Percentiles rank a stretch among this genome's conserved stretches.
Evolutionary conservation across 2,888 invertebrate species (phyloP).

Genomic region (Invenusta paracnida): DNA sequence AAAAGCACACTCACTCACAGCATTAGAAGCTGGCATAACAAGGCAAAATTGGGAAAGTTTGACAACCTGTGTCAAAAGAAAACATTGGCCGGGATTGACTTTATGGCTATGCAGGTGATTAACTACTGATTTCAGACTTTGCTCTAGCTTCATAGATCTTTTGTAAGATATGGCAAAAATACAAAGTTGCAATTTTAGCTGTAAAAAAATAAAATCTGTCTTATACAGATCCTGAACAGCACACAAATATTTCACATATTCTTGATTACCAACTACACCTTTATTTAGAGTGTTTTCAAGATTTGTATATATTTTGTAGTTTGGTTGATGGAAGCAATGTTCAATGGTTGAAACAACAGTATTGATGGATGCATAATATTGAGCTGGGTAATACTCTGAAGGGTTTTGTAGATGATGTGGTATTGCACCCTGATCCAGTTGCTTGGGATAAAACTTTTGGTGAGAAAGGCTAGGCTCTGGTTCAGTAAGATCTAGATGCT

Average conservation of each 20-base stretch:
- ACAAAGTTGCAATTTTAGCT: neutral
- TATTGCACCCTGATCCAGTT: too few species aligned
- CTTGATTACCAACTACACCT: neutral
- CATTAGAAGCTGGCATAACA: neutral
- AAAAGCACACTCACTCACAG: constrained; percentile 3
- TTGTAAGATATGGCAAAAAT: neutral
- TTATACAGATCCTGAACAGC: neutral
- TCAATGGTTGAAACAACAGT: neutral
- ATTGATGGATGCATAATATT: neutral
- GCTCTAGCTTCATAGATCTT: constrained; percentile 1
- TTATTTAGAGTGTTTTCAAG: neutral
- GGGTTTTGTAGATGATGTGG: too few species aligned
- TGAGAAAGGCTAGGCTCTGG: too few species aligned
- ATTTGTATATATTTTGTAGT: neutral
- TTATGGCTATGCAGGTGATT: neutral
- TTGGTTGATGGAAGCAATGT: neutral
- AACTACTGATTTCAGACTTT: neutral
- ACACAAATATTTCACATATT: neutral
- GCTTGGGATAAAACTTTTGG: neutral
- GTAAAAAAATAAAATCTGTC: neutral
- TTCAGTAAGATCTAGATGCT: neutral
- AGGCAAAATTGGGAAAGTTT: constrained; percentile 4
- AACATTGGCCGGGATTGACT: neutral
- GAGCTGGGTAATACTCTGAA: too few species aligned
- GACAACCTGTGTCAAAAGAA: constrained; percentile 6